Evolutionary conservation across 2,888 invertebrate species (phyloP).

Genomic region (Polia nebulosa): DNA sequence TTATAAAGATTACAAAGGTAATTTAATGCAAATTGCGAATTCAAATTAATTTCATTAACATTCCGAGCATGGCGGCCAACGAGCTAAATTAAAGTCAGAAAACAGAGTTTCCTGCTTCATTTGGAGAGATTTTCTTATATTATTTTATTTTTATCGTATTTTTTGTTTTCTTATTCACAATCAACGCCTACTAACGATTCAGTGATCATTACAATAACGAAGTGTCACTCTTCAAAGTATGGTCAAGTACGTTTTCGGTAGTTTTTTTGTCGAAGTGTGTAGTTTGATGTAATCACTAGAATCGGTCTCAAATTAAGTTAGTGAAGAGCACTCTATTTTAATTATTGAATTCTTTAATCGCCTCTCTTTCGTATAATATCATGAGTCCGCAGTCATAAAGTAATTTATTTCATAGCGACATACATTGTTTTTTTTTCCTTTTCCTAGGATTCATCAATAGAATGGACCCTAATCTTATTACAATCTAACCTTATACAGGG

Average conservation of each 20-base stretch:
- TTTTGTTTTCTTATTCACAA: constrained; percentile 27
- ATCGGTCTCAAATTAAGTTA: constrained; percentile 8
- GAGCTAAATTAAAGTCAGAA: constrained; percentile 33
- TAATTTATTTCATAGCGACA: background rate
- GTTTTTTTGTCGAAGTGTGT: constrained; percentile 1
- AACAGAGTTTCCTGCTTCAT: constrained; percentile 32
- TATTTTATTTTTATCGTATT: constrained; percentile 18
- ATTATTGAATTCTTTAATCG: background rate
- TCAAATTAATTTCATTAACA: constrained; percentile 51
- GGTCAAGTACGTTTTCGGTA: constrained; percentile 15
- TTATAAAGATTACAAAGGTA: constrained; percentile 46
- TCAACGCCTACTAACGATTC: constrained; percentile 43
- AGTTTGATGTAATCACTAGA: background rate
- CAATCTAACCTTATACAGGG: too few species aligned
- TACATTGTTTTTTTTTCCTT: too few species aligned
- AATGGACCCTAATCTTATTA: too few species aligned
- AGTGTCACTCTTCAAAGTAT: constrained; percentile 30
- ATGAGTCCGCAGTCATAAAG: too few species aligned
- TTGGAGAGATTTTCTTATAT: constrained; percentile 1
- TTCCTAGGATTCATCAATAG: too few species aligned
- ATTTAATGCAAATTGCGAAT: constrained; percentile 48
- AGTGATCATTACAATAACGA: constrained; percentile 48
- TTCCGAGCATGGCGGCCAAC: constrained; percentile 36
- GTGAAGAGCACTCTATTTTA: constrained; percentile 13
- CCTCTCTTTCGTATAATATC: background rate